phyloP scores from a whole-genome alignment of 1,140 invertebrate genomes.

The Eumaeus atala region DNA sequence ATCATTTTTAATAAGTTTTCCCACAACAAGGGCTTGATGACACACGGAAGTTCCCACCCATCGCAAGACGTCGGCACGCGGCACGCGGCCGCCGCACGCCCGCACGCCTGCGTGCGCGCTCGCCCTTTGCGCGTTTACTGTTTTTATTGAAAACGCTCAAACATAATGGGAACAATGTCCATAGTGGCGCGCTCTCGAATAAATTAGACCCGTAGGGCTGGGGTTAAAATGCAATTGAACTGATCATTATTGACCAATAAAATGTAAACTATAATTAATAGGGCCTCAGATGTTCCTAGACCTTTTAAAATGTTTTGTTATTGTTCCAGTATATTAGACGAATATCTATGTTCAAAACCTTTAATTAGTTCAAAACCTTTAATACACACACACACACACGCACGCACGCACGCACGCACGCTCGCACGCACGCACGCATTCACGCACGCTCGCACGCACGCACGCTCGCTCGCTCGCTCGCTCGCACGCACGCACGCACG shows the following conservation, averaged over 20 bases:
- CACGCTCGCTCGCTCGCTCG: too few species aligned
- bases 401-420: too few species aligned
- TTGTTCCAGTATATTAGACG: too few species aligned
- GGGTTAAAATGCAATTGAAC: constrained; percentile 68
- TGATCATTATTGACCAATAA: constrained; percentile 39
- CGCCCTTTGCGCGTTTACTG: constrained; percentile 48
- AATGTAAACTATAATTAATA: constrained; percentile 27
- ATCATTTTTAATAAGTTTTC: constrained; percentile 34
- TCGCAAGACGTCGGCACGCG: constrained; percentile 58
- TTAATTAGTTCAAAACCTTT: too few species aligned
- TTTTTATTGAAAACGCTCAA: constrained; percentile 66
- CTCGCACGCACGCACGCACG: too few species aligned
- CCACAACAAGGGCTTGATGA: constrained; percentile 45
- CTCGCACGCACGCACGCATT: too few species aligned
- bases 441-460: too few species aligned
- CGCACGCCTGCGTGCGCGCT: constrained; percentile 40
- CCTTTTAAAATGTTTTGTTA: too few species aligned
- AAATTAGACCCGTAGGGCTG: constrained; percentile 52
- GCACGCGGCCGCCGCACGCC: constrained; percentile 43
- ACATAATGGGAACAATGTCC: constrained; percentile 60
- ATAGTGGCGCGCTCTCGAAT: constrained; percentile 47
- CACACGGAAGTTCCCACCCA: constrained; percentile 63
- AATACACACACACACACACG: too few species aligned
- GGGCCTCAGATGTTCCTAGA: too few species aligned
- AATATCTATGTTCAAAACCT: too few species aligned